phyloP scores from a whole-genome alignment of 2,797 vertebrate species.

The Delichon dasypus region DNA sequence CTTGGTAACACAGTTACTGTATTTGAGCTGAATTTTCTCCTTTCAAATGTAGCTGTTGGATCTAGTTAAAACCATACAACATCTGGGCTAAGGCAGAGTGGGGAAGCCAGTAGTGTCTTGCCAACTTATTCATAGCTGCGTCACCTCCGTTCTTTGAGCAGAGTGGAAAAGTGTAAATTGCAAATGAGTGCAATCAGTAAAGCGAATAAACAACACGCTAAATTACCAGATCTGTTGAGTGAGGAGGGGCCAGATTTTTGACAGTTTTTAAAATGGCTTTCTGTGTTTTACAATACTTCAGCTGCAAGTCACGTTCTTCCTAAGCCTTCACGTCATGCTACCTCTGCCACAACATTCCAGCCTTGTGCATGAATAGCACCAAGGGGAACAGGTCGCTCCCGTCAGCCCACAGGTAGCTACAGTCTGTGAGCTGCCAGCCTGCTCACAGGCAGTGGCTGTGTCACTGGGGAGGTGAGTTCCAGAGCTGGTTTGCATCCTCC shows the following conservation, averaged over 20 bases:
- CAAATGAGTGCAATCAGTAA: background rate
- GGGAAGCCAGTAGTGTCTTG: background rate
- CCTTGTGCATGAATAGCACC: background rate
- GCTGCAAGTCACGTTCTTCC: background rate
- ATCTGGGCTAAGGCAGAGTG: background rate
- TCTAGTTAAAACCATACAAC: background rate
- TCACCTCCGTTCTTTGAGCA: background rate
- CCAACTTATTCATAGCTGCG: background rate
- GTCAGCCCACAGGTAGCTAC: accelerated
- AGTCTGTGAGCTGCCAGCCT: background rate
- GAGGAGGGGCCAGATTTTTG: background rate
- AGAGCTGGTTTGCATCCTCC: background rate
- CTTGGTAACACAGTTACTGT: background rate
- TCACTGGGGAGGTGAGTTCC: background rate
- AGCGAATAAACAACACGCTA: background rate
- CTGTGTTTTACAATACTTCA: background rate
- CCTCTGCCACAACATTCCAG: background rate
- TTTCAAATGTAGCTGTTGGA: background rate
- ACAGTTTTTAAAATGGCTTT: background rate
- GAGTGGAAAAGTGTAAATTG: background rate
- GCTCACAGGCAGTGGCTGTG: accelerated
- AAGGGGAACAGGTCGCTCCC: background rate
- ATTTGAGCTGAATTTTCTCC: background rate
- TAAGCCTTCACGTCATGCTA: background rate
- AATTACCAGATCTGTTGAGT: background rate